Evolutionary conservation across 2,113 vertebrate genomes (phyloP), one percentile per base, ranked within the genome.

Genomic region (Chaetops frenatus): DNA sequence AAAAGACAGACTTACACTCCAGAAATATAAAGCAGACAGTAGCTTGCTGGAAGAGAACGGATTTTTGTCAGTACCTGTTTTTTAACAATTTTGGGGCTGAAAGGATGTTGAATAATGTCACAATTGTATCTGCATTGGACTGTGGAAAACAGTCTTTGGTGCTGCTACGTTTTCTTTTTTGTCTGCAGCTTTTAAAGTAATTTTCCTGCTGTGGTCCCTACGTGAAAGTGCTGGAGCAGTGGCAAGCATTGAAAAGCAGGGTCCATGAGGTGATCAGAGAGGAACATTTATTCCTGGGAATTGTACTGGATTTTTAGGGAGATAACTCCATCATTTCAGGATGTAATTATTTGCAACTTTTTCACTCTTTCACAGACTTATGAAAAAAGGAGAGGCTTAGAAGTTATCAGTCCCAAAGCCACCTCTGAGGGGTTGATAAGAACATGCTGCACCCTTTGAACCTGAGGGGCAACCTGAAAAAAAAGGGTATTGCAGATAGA

Each of bases 291-390:
- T 93, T 91, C 58, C 92, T 78, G 79, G 86, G 90, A 95, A 92
- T 78, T 40, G 6, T 86, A 36, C 86, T 80, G 72, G 86, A 94
- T 94, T 87, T 94, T 94, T 73, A 86, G 95, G 92, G 76, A 94
- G 92, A 97, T 81, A 93, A 96, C 66, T 95, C 81, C 57, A 11
- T 51, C 95, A 82, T 90, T 94, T 82, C 33, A 44, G 93, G 91
- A 94, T 50, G 24, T 24, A 31, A 94, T 83, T 86, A 94, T 81
- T 84, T 60, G 11, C 82, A 69, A 44, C 95, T 94, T 88, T 88
- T 76, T 95, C 4, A 3, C 72, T 71, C 57, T 83, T 45, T 58
- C 50, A 23, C 24, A 22, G 45, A 42, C 21, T n/a, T 40, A 22
- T 33, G 87, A 58, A 51, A 86, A 88, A 81, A 31, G 33, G 40